phyloP scores from a whole-genome alignment of 2,113 vertebrate species.

The Mesocricetus auratus region DNA sequence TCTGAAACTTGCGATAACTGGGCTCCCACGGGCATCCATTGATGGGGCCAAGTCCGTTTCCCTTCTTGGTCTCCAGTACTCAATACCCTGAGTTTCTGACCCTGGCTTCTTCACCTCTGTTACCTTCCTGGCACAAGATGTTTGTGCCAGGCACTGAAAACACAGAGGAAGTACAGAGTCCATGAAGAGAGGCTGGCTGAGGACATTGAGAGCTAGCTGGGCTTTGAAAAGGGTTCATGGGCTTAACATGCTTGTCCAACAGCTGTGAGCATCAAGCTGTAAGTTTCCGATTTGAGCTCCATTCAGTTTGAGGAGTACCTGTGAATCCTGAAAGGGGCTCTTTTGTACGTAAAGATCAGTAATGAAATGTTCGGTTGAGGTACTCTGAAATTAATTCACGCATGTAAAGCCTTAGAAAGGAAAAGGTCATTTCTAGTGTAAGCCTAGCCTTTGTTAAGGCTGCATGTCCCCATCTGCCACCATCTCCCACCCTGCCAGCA shows the following conservation, averaged over 20 bases:
- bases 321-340: background rate
- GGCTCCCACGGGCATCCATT: too few species aligned
- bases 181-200: background rate
- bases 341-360: conserved; percentile 1
- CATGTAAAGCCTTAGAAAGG: background rate
- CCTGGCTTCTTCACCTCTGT: background rate
- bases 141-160: background rate
- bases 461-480: background rate
- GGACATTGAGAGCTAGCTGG: background rate
- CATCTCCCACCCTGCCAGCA: background rate
- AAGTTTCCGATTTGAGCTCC: background rate
- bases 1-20: background rate
- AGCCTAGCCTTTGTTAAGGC: background rate
- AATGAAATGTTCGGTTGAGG: background rate
- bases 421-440: background rate
- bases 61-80: background rate
- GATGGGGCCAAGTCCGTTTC: background rate
- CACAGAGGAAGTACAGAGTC: background rate
- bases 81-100: background rate
- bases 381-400: background rate
- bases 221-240: background rate
- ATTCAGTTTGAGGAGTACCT: background rate
- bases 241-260: background rate
- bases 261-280: background rate
- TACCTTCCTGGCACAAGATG: background rate